Percentiles rank a stretch among this genome's conserved stretches.
Conservation (phyloP, 2,797 vertebrate genomes). For the Anas georgica region DNA sequence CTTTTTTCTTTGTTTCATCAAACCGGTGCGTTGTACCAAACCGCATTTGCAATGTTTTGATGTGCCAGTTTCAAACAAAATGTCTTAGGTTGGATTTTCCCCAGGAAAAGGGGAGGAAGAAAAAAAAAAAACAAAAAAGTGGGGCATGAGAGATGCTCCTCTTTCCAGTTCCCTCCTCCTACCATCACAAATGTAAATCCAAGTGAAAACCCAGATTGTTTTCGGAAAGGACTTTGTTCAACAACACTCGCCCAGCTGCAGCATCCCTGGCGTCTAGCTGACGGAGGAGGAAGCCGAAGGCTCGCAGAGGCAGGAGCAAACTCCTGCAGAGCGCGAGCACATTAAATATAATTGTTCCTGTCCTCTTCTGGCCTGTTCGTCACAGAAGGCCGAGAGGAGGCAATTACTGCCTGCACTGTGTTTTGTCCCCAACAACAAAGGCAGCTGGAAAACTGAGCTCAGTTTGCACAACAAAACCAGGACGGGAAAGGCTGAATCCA, state of each 20-base stretch:
- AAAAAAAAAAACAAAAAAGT: not conserved
- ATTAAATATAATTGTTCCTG: rapidly evolving
- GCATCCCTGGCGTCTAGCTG: not conserved
- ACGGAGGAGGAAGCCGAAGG: rapidly evolving
- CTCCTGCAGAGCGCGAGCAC: rapidly evolving
- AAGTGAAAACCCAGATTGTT: not conserved
- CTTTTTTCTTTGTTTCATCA: conserved; percentile 46
- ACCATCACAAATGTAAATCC: not conserved
- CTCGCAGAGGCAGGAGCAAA: not conserved
- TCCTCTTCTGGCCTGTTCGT: not conserved
- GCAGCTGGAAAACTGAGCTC: conserved; percentile 31
- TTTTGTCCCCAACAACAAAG: conserved; percentile 34
- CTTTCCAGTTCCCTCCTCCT: not conserved
- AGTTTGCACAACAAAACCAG: conserved; percentile 10
- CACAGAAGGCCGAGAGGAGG: not conserved
- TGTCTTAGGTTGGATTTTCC: conserved; percentile 29
- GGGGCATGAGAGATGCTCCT: not conserved
- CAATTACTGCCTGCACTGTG: rapidly evolving
- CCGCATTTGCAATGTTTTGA: conserved; percentile 36
- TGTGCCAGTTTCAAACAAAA: conserved; percentile 48
- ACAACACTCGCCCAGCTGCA: not conserved
- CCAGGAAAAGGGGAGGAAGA: not conserved
- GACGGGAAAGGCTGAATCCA: conserved; percentile 63
- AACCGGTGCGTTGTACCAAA: not conserved
- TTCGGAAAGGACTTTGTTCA: not conserved